phyloP scores from a whole-genome alignment of 2,888 invertebrate genomes.

The Argyresthia albistria region DNA sequence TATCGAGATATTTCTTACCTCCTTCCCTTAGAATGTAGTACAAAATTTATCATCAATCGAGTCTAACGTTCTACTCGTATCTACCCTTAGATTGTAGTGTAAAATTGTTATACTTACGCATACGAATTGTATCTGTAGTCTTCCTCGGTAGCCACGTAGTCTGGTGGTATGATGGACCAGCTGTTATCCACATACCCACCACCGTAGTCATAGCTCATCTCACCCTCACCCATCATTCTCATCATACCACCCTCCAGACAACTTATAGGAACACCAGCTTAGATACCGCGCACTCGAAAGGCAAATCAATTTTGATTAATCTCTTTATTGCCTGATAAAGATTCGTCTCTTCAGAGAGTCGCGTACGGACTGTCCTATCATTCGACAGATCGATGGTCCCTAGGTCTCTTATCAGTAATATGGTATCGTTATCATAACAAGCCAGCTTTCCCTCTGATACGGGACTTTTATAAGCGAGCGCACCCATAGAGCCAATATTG shows the following conservation, averaged over 20 bases:
- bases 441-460: conserved; percentile 64
- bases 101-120: conserved; percentile 62
- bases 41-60: too few relatives aligned
- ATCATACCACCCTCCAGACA: conserved; percentile 33
- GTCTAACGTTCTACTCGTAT: neutral
- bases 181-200: conserved; percentile 76
- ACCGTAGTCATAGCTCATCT: conserved; percentile 71
- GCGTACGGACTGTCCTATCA: conserved; percentile 29
- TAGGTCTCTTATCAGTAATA: conserved; percentile 63
- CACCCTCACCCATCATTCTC: conserved; percentile 72
- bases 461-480: conserved; percentile 55
- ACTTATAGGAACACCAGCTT: neutral
- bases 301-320: conserved; percentile 2
- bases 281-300: conserved; percentile 16
- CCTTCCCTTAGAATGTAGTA: too few relatives aligned
- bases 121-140: conserved; percentile 77
- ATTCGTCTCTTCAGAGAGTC: conserved; percentile 15
- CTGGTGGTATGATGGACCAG: conserved; percentile 80
- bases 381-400: conserved; percentile 61
- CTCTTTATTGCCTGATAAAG: conserved; percentile 15
- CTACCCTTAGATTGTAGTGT: neutral
- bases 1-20: too few relatives aligned
- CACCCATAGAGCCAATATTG: conserved; percentile 25
- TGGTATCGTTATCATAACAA: conserved; percentile 68
- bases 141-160: conserved; percentile 74